Evolutionary conservation across 2,888 invertebrate species (phyloP), one percentile per base, ranked within the genome.

Genomic region (Dromius quadrimaculatus): DNA sequence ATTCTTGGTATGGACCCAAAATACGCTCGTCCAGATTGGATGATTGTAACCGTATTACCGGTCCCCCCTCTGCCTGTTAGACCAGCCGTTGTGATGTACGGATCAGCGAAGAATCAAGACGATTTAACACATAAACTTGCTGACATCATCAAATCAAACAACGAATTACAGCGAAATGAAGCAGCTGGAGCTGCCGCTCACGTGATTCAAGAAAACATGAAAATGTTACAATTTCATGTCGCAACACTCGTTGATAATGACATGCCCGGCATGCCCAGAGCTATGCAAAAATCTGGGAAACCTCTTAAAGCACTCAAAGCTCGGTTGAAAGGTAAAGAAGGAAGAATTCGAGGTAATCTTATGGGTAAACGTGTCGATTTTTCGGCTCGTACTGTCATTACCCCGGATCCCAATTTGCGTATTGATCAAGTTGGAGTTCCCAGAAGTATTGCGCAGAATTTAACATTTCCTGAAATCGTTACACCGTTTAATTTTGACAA

Each of bases 281-380:
- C 99, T 6, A 96, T 97, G 90, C 99, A 99, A 82, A 99, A 99
- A 83, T 98, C 98, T 0, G 99, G 99, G 2, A 93, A 99, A 81
- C 99, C 99, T 0, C 84, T 99, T 5, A 99, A 99, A 85, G 97
- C 99, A 0, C 88, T 99, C 63, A 99, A 99, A 82, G 95, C 98
- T 2, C 89, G 99, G 50, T 82, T 95, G 59, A 98, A 98, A 84
- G 98, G 98, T 15, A 99, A 99, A 81, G 99, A 99, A 89, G 99
- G 99, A 0, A 88, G 99, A 78, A 98, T 99, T 78, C 88, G 99
- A 83, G 99, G 99, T 77, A 99, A 99, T 83, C 89, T 99, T 77
- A 99, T 99, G 99, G 99, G 99, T 65, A 99, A 99, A 82, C 96
- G 99, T 86, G 99, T 99, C 0, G 99, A 99, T 81, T 99, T 99